Evolutionary conservation across 2,113 vertebrate species (phyloP), one percentile per base, ranked within the genome.

Genomic region (Hassar affinis): DNA sequence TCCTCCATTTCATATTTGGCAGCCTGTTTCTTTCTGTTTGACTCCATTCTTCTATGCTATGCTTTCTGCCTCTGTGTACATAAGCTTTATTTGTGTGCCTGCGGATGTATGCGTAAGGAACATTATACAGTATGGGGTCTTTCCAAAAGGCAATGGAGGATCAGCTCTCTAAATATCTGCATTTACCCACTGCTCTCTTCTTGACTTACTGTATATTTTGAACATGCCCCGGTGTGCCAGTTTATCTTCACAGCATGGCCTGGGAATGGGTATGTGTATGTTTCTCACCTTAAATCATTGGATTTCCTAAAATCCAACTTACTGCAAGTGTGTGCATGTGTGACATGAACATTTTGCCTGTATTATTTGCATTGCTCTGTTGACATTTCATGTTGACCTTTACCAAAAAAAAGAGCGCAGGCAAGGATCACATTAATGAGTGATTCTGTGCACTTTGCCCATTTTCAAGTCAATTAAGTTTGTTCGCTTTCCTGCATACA

Each of bases 391-490:
- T 89, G 85, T 84, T 93, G 93, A 94, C 93, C 93, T 94, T 94
- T 94, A 90, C 84, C 92, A 91, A 90, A 91, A 92, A 91, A 93
- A 86, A 64, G 83, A 59, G 85, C 87, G 51, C 61, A 89, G 87
- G 87, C 78, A 85, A 81, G 84, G 90, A 92, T 81, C 87, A 90
- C 91, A 90, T 93, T 94, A 94, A 94, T 92, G 91, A 92, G 91
- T 72, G 90, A 93, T 93, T 93, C 90, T 89, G 89, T 81, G 87
- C 90, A 85, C 88, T 86, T 90, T 91, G 90, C 89, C 90, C 85
- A 94, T 94, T 94, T 94, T 93, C 93, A 94, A 93, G 93, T 93
- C 93, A 91, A 94, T 94, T 94, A 94, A 91, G 92, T 92, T 93
- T 82, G 88, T 88, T 82, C 84, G 85, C 91, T 91, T 90, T 86